Conservation (phyloP, 2,113 vertebrate species). For the Lonchura striata region DNA sequence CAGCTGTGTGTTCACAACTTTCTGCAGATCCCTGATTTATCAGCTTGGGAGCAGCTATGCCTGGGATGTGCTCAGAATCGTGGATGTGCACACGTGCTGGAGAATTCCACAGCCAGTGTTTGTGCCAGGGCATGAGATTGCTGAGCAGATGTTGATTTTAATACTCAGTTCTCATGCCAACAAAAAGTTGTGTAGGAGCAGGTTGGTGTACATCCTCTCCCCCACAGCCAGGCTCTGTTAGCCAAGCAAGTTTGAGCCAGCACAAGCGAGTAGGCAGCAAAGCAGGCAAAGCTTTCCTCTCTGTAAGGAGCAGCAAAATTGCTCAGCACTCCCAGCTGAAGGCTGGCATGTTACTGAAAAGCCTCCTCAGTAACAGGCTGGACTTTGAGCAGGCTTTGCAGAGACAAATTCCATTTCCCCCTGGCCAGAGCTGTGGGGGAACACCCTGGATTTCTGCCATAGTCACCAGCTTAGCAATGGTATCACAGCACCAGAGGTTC, state of each 20-base stretch:
- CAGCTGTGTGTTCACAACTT: neutral
- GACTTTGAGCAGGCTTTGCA: conserved; percentile 44
- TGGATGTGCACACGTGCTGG: neutral
- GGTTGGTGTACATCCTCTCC: conserved; percentile 30
- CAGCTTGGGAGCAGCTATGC: neutral
- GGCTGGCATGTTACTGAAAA: neutral
- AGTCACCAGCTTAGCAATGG: neutral
- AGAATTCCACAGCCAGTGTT: neutral
- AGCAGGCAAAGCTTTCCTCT: neutral
- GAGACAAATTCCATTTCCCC: conserved; percentile 9
- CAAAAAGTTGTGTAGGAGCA: neutral
- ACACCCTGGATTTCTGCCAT: neutral
- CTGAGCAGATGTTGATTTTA: conserved; percentile 37
- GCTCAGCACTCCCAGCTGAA: neutral
- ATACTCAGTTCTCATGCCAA: neutral
- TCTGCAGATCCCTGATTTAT: neutral
- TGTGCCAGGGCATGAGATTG: neutral
- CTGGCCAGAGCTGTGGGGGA: neutral
- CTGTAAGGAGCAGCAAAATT: conserved; percentile 1
- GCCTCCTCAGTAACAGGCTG: neutral
- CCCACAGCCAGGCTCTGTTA: neutral
- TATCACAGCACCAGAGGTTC: neutral
- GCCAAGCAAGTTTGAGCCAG: neutral
- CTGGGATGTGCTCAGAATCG: neutral
- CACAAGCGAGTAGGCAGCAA: neutral